Base-by-base conservation (phyloP, 2,888 invertebrate species). In the Pristionchus maxplancki region DNA sequence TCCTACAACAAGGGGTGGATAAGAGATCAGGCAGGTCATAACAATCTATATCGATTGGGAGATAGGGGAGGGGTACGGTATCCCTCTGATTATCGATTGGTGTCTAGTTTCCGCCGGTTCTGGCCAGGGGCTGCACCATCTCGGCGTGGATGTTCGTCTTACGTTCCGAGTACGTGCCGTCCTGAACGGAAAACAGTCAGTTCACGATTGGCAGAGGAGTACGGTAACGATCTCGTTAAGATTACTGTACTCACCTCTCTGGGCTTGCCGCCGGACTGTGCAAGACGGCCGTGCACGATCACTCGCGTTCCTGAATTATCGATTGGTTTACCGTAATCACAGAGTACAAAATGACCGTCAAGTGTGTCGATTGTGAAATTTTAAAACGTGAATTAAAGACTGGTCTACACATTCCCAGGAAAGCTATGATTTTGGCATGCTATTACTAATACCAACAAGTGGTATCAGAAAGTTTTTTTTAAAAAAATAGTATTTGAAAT, bases 221-320 rank as follows among this genome's bases (percentile, higher is more conserved):
- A 64, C 28, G n/a, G 62, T 28, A 28, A 28, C 44, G 6, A 44
- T 44, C 6, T 71, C 20, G 37, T 20, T 48, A 6, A 40, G 31
- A 74, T 8, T 50, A 28, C 31, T 34, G 67, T 34, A 58, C 58
- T 31, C 31, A 89, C 92, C 58, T 91, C 90, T 71, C 90, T 89
- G 50, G 87, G 40, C 48, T 89, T 81, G 44, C 93, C 93, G 24
- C 91, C 93, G 53, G 90, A 88, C 88, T 93, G 92, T 86, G 92
- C 92, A 31, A 93, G 90, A 84, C 92, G 90, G 81, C 93, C 93
- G 34, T 90, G 90, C 78, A 93, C 91, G 87, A 91, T 85, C 13
- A 93, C 91, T 37, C 93, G 92, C 24, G 89, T 88, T 83, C 93
- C 93, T 92, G 88, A 31, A 71, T 15, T 37, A 85, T 37, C 31